Base-by-base conservation (phyloP, 2,888 invertebrate species). In the Philhelius pedissequus region DNA sequence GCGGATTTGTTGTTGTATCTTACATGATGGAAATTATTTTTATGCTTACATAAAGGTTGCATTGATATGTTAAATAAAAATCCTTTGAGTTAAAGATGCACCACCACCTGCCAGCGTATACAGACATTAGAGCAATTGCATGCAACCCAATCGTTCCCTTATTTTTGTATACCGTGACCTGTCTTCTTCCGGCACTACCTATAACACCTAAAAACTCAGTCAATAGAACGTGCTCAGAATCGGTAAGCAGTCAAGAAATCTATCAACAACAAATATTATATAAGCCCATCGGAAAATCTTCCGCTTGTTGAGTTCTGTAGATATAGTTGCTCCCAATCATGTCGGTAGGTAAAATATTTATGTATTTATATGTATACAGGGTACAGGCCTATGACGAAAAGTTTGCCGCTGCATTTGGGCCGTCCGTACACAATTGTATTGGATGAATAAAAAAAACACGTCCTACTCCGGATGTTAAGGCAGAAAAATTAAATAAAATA, bases 171-270 rank as follows among this genome's bases (percentile, higher is more conserved):
- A 4, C 5, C 22, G 9, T 27, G 52, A 27, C 27, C 56, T 32
- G 18, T 30, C 25, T 71, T 60, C 52, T 62, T 73, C 52, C 64
- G 48, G 32, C 48, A 64, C 62, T 20, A n/a, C n/a, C n/a, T n/a
- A n/a, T n/a, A 32, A 45, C 32, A 30, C 27, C 30, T 40, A 38
- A 50, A 20, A 71, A 71, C 32, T 62, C 64, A 48, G 50, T 50
- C 66, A 68, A 68, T 18, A 60, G 40, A 38, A 79, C 79, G 79
- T 79, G 79, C 13, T 60, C 15, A 27, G 77, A 79, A 79, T 79
- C 32, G 3, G 8, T 56, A 56, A 78, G 3, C 18, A 58, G 7
- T 20, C 15, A 40, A 68, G 25, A 50, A 58, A 58, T 60, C 60
- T 25, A 32, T 9, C 15, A 62, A 35, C 52, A 52, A 62, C 50